Conservation (phyloP, 2,113 vertebrate genomes). For the Orcinus orca region DNA sequence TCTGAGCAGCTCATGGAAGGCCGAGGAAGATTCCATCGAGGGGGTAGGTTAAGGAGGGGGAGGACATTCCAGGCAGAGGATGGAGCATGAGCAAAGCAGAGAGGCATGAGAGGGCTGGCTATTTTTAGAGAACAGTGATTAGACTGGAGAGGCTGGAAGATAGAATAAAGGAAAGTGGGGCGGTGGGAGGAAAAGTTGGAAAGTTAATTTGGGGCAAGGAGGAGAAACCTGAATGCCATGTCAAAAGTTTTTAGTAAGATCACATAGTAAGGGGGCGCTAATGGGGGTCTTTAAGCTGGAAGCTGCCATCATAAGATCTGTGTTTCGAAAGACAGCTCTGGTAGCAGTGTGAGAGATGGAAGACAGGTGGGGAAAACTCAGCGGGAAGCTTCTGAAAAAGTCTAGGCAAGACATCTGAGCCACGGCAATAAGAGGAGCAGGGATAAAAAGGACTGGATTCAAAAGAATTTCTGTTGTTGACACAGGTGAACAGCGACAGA, state of each 20-base stretch:
- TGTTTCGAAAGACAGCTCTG: background rate
- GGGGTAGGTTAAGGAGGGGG: slow-evolving; percentile 45
- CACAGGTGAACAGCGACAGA: background rate
- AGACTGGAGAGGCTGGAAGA: slow-evolving; percentile 61
- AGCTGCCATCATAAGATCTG: background rate
- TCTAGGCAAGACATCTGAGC: background rate
- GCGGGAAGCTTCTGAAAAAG: background rate
- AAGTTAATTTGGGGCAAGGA: slow-evolving; percentile 28
- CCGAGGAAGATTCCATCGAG: background rate
- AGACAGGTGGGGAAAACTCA: background rate
- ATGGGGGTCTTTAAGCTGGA: background rate
- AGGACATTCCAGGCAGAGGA: slow-evolving; percentile 67
- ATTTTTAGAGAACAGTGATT: slow-evolving; percentile 75
- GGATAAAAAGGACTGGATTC: background rate
- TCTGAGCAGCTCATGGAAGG: slow-evolving; percentile 2
- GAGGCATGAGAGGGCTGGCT: slow-evolving; percentile 65
- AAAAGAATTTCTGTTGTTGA: background rate
- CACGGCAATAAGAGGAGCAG: background rate
- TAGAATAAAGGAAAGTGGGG: slow-evolving; percentile 42
- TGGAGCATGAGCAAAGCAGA: slow-evolving; percentile 65
- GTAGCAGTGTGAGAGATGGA: background rate
- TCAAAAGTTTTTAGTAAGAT: background rate
- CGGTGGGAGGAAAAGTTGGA: slow-evolving; percentile 23
- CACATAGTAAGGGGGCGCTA: background rate
- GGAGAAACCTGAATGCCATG: slow-evolving; percentile 21